phyloP scores from a whole-genome alignment of 2,888 invertebrate species.

The Siphlonurus alternatus region DNA sequence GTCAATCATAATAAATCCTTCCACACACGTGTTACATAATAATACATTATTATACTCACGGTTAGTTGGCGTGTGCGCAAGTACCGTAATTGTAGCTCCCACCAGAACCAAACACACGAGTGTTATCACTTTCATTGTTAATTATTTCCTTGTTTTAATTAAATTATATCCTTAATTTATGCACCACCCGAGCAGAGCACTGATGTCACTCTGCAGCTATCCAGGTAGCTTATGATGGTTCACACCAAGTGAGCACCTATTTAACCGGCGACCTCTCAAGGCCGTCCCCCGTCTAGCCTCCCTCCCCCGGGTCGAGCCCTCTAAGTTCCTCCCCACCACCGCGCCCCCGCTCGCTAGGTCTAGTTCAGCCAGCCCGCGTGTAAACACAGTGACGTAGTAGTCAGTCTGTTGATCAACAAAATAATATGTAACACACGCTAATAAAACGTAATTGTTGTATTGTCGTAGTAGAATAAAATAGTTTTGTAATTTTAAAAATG shows the following conservation, averaged over 20 bases:
- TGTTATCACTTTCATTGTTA: too few relatives aligned
- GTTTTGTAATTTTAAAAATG: too few relatives aligned
- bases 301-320: neutral
- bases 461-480: too few relatives aligned
- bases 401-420: too few relatives aligned
- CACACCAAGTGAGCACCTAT: neutral
- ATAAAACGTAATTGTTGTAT: too few relatives aligned
- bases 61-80: neutral
- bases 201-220: too few relatives aligned
- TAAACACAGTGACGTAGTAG: neutral
- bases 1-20: too few relatives aligned
- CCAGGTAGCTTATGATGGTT: neutral
- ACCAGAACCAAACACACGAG: too few relatives aligned
- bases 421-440: too few relatives aligned
- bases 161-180: neutral
- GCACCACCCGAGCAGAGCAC: too few relatives aligned
- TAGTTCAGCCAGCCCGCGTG: neutral
- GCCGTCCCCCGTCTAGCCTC: neutral
- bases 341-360: too few relatives aligned
- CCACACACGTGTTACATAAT: too few relatives aligned
- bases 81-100: neutral
- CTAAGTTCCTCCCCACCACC: neutral
- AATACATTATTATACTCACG: neutral
- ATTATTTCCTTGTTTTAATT: neutral
- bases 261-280: conserved; percentile 3